Evolutionary conservation across 2,888 invertebrate species (phyloP), one percentile per base, ranked within the genome.

Genomic region (Gonocerus acuteangulatus): DNA sequence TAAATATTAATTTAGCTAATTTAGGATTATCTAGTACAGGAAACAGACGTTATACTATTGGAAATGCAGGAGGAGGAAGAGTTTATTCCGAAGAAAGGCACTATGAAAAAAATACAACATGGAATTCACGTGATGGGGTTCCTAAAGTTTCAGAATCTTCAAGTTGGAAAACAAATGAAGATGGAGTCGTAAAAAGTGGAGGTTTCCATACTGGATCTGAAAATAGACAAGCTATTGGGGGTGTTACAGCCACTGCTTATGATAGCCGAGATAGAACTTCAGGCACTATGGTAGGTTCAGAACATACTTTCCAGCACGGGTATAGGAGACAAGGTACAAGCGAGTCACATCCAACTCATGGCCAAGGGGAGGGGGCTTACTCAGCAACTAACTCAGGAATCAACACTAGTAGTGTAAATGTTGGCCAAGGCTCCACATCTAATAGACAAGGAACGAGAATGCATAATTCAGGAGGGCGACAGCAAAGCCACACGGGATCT

Each of bases 131-230:
- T 16, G 21, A 39, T 16, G 19, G 48, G 2, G 19, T 48, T 15
- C 19, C 48, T 9, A 15, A 19, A 13, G 48, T 48, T 6, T 27
- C 59, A 47, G 48, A 59, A n/a, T 49, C 27, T 16, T 49, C 49
- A 16, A 48, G 32, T 7, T 48, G 48, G 59, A 56, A 48, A 48
- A 60, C 56, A 11, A 54, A 60, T 44, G 27, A 36, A 18, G 60
- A 59, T 48, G 47, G 48, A 11, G 34, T 47, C 2, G 48, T 47
- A 9, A 59, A 21, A 27, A 27, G 23, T 36, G 59, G 54, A 19
- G 56, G 54, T n/a, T 44, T 51, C 32, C 44, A 47, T 27, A 57
- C 16, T 16, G 4, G n/a, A 16, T 47, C 47, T 19, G 47, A 18
- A 18, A 13, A 19, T 18, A 19, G 47, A 16, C 6, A 47, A 11